Evolutionary conservation across 2,113 vertebrate genomes (phyloP), one percentile per base, ranked within the genome.

Genomic region (Ptilorrhoa leucosticta): DNA sequence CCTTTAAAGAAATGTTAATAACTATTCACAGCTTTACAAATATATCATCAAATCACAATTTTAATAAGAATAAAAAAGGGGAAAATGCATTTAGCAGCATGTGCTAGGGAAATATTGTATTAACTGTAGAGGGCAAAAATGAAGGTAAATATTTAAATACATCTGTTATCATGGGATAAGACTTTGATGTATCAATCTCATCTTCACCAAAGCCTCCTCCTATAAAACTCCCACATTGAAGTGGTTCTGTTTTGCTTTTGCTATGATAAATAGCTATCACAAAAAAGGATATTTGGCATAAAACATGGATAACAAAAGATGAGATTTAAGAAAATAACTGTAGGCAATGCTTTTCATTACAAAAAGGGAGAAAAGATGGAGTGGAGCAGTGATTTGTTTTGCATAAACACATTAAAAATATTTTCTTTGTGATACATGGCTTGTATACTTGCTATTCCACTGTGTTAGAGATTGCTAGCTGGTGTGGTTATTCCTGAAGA

Each of bases 81-180:
- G 51, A 39, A 92, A 94, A 96, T 65, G 79, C 31, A 87, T 92
- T 77, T 57, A 93, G 39, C 23, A 80, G 89, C 84, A 64, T 83
- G 28, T 94, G 64, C 63, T 84, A 63, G 89, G 68, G 87, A 92
- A 90, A 87, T 93, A 92, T 19, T 93, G 37, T 64, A 94, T 94
- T 97, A 91, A 96, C 83, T 92, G 85, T 53, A 77, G 87, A 97
- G 88, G 87, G 60, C 39, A 93, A 92, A 88, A 92, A 92, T 50
- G 63, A 96, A 96, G 85, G 79, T 95, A 96, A 97, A 97, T 96
- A 96, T 97, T 97, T 97, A 97, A 96, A 95, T 91, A 82, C 53
- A 85, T 87, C 77, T 87, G 35, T 97, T 96, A 63, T 81, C 78
- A 81, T 64, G n/a, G 71, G 95, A 95, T 95, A 72, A 93, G 82